Percentiles rank a stretch among this genome's conserved stretches.
phyloP scores from a whole-genome alignment of 2,797 vertebrate species.

The Sebastes flavidus region DNA sequence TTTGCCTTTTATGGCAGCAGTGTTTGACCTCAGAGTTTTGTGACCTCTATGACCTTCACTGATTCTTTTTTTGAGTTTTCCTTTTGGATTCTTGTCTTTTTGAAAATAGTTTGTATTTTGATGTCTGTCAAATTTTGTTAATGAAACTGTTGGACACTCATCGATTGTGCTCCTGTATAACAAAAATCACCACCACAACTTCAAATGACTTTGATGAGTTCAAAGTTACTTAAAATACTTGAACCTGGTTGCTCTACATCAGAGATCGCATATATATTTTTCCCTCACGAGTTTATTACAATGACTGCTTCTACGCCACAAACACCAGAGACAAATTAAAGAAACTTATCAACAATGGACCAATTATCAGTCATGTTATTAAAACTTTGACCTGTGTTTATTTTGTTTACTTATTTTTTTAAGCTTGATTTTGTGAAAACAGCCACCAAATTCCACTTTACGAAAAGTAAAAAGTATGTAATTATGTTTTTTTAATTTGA shows the following conservation, averaged over 20 bases:
- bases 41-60: constrained; percentile 18
- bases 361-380: not conserved
- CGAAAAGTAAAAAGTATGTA: not conserved
- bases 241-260: not conserved
- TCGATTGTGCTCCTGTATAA: not conserved
- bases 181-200: not conserved
- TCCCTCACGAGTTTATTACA: not conserved
- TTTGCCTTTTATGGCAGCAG: not conserved
- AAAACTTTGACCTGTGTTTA: not conserved
- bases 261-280: not conserved
- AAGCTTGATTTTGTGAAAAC: not conserved
- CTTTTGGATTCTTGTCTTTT: not conserved
- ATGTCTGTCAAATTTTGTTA: not conserved
- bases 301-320: not conserved
- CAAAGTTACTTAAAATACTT: not conserved
- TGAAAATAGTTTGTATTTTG: not conserved
- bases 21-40: constrained; percentile 7
- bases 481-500: too few species aligned
- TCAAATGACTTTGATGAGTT: not conserved
- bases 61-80: not conserved
- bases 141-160: not conserved
- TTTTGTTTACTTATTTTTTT: not conserved
- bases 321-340: not conserved
- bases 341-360: not conserved
- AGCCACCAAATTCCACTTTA: not conserved